Evolutionary conservation across 2,888 invertebrate species (phyloP).

Genomic region (Amblyjoppa proteus): DNA sequence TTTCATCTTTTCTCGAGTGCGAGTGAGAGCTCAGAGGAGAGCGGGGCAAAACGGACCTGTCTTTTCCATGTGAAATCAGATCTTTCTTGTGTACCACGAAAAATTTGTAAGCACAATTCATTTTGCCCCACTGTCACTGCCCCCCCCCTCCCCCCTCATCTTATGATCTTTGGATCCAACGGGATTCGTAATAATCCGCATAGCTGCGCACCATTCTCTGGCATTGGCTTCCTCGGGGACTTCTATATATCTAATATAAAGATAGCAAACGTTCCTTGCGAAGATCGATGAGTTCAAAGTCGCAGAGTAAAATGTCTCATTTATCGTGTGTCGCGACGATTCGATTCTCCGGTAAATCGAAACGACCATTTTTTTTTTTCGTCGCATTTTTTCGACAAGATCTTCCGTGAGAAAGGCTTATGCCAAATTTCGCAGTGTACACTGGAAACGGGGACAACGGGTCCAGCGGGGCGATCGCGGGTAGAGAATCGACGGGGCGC

Average conservation of each 20-base stretch:
- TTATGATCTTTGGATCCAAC: no score
- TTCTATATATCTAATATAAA: neutral
- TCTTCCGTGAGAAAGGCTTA: constrained; percentile 63
- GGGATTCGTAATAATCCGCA: no score
- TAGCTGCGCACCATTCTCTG: no score
- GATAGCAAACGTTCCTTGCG: neutral
- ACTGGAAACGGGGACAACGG: constrained; percentile 39
- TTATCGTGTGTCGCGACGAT: neutral
- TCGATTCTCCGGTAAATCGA: neutral
- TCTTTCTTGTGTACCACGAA: no score
- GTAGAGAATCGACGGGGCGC: constrained; percentile 56
- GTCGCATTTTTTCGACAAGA: neutral
- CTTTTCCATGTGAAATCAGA: no score
- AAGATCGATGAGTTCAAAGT: neutral
- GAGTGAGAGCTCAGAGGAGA: neutral
- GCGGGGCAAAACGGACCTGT: neutral
- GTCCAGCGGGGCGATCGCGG: constrained; percentile 37
- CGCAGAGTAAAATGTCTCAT: neutral
- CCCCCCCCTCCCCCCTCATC: no score
- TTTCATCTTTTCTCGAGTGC: constrained; percentile 28
- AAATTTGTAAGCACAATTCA: no score
- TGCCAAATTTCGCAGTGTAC: constrained; percentile 53
- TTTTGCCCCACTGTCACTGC: no score
- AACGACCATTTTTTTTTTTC: neutral
- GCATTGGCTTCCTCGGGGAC: no score